Percentiles rank a stretch among this genome's conserved stretches.
Evolutionary conservation across 2,797 vertebrate species (phyloP).

Genomic region (Micropoecilia bifurca): DNA sequence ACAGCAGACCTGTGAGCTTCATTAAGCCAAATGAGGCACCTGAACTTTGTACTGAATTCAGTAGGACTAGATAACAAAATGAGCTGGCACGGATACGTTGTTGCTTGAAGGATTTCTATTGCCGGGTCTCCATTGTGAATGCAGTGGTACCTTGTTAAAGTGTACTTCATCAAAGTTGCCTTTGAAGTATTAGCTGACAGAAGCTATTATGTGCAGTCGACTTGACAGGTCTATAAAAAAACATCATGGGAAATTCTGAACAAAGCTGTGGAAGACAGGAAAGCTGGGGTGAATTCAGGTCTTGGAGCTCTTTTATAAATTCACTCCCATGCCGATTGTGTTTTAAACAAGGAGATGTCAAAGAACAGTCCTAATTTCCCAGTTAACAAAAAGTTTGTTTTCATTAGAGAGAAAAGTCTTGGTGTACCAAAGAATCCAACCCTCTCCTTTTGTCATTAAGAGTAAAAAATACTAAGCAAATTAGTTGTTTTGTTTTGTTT

Average conservation of each 20-base stretch:
- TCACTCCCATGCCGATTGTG: constrained; percentile 8
- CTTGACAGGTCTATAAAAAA: constrained; percentile 55
- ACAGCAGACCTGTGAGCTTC: constrained; percentile 1
- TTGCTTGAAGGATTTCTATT: constrained; percentile 49
- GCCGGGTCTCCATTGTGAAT: constrained; percentile 47
- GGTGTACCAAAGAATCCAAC: not conserved
- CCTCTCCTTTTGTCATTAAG: not conserved
- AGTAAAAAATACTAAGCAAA: not conserved
- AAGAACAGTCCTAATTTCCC: not conserved
- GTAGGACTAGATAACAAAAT: constrained; percentile 40
- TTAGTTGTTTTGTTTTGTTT: not conserved
- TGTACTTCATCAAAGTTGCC: constrained; percentile 71
- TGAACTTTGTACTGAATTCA: constrained; percentile 32
- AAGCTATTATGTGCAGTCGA: constrained; percentile 68
- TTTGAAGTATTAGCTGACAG: constrained; percentile 74
- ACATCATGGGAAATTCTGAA: constrained; percentile 53
- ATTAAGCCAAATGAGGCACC: constrained; percentile 45
- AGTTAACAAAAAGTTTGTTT: not conserved
- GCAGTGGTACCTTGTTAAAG: constrained; percentile 69
- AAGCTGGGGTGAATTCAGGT: constrained; percentile 48
- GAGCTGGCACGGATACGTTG: constrained; percentile 42
- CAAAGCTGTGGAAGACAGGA: constrained; percentile 20
- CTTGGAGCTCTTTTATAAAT: constrained; percentile 33
- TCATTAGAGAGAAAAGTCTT: not conserved
- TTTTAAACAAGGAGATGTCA: constrained; percentile 39